Evolutionary conservation across 2,888 invertebrate species (phyloP).

Genomic region (Cosmopolites sordidus): DNA sequence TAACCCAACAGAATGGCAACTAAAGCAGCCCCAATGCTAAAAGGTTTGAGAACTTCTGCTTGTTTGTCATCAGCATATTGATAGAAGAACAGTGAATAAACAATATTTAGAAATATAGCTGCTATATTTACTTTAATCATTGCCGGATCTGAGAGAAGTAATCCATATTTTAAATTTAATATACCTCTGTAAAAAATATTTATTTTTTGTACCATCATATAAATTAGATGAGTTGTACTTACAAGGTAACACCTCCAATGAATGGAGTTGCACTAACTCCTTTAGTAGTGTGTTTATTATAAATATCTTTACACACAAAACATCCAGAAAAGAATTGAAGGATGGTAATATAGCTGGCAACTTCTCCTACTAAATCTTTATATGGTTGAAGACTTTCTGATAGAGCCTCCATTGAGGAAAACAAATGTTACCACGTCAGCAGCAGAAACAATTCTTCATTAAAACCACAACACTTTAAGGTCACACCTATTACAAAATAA

Average conservation of each 20-base stretch:
- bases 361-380: constrained; percentile 61
- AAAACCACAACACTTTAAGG: no score
- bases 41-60: constrained; percentile 53
- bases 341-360: constrained; percentile 73
- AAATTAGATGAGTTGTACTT: constrained; percentile 52
- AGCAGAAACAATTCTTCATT: no score
- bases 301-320: constrained; percentile 70
- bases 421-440: background rate
- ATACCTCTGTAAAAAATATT: constrained; percentile 56
- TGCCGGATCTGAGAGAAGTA: constrained; percentile 66
- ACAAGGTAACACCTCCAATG: constrained; percentile 73
- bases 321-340: constrained; percentile 78
- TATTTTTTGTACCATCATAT: background rate
- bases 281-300: constrained; percentile 62
- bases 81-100: constrained; percentile 66
- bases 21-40: constrained; percentile 55
- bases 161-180: constrained; percentile 72
- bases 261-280: constrained; percentile 67
- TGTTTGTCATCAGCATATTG: constrained; percentile 56
- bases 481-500: no score
- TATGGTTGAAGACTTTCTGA: constrained; percentile 58
- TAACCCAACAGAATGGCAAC: constrained; percentile 60
- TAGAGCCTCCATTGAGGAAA: constrained; percentile 50
- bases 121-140: constrained; percentile 76
- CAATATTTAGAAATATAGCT: constrained; percentile 64